A percentile compares a stretch with the other conserved stretches of the same genome.
phyloP scores from a whole-genome alignment of 2,797 vertebrate species.

The Bradypus variegatus region DNA sequence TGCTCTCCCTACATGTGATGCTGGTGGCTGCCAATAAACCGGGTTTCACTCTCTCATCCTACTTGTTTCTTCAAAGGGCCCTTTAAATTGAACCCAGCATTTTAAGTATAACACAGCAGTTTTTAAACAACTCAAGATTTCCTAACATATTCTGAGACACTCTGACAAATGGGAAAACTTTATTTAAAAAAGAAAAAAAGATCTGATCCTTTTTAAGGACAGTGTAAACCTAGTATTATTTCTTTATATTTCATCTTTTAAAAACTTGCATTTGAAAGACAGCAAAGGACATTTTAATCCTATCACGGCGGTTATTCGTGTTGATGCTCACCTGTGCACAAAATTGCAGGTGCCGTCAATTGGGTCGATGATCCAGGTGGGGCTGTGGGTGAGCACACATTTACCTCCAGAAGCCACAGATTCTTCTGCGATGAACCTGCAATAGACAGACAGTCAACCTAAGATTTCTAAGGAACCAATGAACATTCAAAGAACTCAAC shows the following conservation, averaged over 20 bases:
- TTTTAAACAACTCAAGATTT: conserved; percentile 6
- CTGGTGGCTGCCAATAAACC: not conserved
- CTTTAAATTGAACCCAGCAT: not conserved
- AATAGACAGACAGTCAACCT: conserved; percentile 36
- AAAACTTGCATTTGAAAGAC: not conserved
- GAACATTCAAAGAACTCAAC: not conserved
- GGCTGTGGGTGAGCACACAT: conserved; percentile 80
- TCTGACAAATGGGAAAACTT: not conserved
- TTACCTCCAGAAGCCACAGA: conserved; percentile 83
- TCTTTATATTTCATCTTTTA: not conserved
- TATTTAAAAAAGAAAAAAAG: not conserved
- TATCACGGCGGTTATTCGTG: fast-evolving
- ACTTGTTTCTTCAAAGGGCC: not conserved
- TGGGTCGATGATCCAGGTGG: conserved; percentile 88
- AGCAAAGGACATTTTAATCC: not conserved
- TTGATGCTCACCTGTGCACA: conserved; percentile 79
- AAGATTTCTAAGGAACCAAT: not conserved
- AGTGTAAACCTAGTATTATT: not conserved
- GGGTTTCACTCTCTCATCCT: not conserved
- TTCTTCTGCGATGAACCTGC: conserved; percentile 87
- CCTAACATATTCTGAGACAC: not conserved
- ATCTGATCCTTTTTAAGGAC: not conserved
- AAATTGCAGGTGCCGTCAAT: conserved; percentile 90
- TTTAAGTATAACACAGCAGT: not conserved
- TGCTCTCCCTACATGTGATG: fast-evolving